Percentiles rank a stretch among this genome's conserved stretches.
These are phyloP conservation scores for Trichopria drosophilae DNA, from an alignment of 2,888 invertebrate species.

Conservation along the genomic window DNA sequence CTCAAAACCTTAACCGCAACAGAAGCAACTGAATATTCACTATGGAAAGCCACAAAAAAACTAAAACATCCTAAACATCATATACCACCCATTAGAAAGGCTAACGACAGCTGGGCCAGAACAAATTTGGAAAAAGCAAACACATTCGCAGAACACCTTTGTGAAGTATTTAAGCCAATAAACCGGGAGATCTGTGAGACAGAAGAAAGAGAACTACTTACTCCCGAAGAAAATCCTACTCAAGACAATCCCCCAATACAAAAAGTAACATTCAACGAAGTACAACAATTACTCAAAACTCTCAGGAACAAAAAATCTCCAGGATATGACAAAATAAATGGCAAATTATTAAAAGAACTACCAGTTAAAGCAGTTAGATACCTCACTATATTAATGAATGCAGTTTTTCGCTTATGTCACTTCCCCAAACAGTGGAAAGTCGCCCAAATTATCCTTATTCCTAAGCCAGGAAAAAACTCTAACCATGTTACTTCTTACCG, in stretches of 20 bases:
- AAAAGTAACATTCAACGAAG: not conserved
- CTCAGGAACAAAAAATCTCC: constrained; percentile 36
- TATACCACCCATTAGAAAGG: too few species aligned
- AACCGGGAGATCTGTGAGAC: too few species aligned
- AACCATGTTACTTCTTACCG: not conserved
- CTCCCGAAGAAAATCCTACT: not conserved
- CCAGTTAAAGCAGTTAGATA: constrained; percentile 35
- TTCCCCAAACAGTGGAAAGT: constrained; percentile 40
- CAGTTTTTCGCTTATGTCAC: constrained; percentile 32
- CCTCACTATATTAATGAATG: constrained; percentile 38
- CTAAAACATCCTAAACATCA: not conserved
- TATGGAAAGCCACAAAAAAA: constrained; percentile 1
- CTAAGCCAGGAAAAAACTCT: not conserved
- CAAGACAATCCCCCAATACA: not conserved
- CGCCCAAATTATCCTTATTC: constrained; percentile 2
- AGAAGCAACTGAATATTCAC: constrained; percentile 2
- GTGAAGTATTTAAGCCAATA: not conserved
- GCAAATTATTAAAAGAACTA: constrained; percentile 35
- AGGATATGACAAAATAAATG: constrained; percentile 39
- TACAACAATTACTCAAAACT: too few species aligned
- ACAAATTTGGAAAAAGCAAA: not conserved
- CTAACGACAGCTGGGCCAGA: too few species aligned
- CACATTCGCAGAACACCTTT: not conserved
- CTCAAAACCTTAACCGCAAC: not conserved
- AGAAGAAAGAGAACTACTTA: constrained; percentile 1